Conservation (phyloP, 2,888 invertebrate species). For the Oligia latruncula region DNA sequence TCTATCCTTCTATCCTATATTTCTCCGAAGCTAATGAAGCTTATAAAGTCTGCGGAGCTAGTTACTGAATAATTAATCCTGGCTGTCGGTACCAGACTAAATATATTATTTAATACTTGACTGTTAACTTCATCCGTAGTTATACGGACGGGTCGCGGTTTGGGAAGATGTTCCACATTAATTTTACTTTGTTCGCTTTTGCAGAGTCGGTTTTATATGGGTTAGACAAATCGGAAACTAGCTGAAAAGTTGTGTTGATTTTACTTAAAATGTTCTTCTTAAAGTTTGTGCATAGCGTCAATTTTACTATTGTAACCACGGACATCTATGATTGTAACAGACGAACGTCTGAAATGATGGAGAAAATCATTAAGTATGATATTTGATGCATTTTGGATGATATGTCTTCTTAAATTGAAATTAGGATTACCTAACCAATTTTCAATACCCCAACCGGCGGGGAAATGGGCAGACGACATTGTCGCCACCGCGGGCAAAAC, state of each 20-base stretch:
- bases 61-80: slow-evolving; percentile 59
- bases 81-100: slow-evolving; percentile 51
- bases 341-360: background rate
- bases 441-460: background rate
- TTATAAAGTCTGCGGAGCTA: slow-evolving; percentile 39
- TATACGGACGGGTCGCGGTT: slow-evolving; percentile 64
- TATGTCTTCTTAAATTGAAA: background rate
- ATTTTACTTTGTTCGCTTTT: slow-evolving; percentile 63
- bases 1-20: background rate
- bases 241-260: background rate
- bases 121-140: slow-evolving; percentile 71
- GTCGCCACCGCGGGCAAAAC: background rate
- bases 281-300: background rate
- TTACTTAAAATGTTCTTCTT: background rate
- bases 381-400: background rate
- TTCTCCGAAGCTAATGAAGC: slow-evolving; percentile 41
- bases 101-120: slow-evolving; percentile 70
- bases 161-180: slow-evolving; percentile 66
- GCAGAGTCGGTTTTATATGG: slow-evolving; percentile 19
- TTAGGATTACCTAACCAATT: too few species aligned
- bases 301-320: too few species aligned
- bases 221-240: background rate
- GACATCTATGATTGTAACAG: background rate
- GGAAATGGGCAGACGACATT: background rate
- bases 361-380: too few species aligned